phyloP scores from a whole-genome alignment of 2,888 invertebrate genomes.

The Cantharis nigra region DNA sequence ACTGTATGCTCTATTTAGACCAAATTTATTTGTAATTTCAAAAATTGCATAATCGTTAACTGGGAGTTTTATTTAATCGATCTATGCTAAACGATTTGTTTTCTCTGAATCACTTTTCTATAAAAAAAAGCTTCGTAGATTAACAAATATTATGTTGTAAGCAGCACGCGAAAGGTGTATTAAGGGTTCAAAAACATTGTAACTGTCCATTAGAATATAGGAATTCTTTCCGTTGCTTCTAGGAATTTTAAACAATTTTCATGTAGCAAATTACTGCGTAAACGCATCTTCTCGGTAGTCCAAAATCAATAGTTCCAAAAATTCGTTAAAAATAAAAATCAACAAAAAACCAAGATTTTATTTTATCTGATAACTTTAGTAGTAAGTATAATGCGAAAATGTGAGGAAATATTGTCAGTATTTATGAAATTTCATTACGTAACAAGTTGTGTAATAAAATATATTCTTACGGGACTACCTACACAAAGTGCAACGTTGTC shows the following conservation, averaged over 20 bases:
- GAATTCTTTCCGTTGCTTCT: not conserved
- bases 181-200: not conserved
- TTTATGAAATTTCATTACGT: too few species aligned
- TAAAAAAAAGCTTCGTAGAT: not conserved
- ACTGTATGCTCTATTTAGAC: not conserved
- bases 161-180: not conserved
- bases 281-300: not conserved
- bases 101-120: not conserved
- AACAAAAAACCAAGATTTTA: too few species aligned
- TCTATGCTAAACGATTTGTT: not conserved
- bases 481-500: too few species aligned
- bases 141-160: not conserved
- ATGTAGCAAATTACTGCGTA: not conserved
- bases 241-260: not conserved
- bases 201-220: not conserved
- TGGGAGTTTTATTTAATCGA: not conserved
- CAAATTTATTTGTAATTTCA: not conserved
- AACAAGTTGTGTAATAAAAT: too few species aligned
- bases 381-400: too few species aligned
- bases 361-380: too few species aligned
- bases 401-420: too few species aligned
- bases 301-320: not conserved
- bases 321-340: too few species aligned
- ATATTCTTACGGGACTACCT: too few species aligned
- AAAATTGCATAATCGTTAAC: not conserved